These are phyloP conservation scores for Radopholus similis DNA, from an alignment of 1,140 invertebrate species.

Conservation along the genomic window DNA sequence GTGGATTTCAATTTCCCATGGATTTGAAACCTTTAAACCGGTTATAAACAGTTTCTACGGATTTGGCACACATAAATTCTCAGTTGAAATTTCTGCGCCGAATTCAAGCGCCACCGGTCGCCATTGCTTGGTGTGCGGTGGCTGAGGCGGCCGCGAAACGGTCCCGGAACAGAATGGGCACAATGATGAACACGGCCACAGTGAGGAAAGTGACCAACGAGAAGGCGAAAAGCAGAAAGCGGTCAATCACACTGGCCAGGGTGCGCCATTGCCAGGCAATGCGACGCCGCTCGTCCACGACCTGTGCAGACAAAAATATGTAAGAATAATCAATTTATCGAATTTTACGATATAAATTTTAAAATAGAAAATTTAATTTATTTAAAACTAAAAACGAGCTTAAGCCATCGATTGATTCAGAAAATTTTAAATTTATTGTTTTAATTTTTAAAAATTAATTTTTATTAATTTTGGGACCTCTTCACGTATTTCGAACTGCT, in stretches of 20 bases:
- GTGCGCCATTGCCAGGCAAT: conserved; percentile 75
- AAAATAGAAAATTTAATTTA: background rate
- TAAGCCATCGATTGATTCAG: background rate
- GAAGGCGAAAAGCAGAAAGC: conserved; percentile 71
- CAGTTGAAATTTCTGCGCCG: no score
- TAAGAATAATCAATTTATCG: background rate
- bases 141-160: background rate
- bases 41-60: no score
- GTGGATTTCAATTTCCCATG: no score
- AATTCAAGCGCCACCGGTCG: background rate
- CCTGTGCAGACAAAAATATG: conserved; percentile 49
- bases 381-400: background rate
- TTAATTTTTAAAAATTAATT: background rate
- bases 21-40: no score
- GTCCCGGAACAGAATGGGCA: conserved; percentile 40
- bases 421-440: background rate
- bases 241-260: conserved; percentile 70
- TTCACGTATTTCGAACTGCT: conserved; percentile 66
- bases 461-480: conserved; percentile 30
- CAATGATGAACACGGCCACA: conserved; percentile 46
- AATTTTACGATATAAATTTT: background rate
- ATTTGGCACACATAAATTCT: no score
- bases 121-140: no score
- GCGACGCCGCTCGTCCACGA: conserved; percentile 69
- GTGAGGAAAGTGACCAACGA: conserved; percentile 45